phyloP scores from a whole-genome alignment of 2,797 vertebrate species.

The Adrianichthys oophorus region DNA sequence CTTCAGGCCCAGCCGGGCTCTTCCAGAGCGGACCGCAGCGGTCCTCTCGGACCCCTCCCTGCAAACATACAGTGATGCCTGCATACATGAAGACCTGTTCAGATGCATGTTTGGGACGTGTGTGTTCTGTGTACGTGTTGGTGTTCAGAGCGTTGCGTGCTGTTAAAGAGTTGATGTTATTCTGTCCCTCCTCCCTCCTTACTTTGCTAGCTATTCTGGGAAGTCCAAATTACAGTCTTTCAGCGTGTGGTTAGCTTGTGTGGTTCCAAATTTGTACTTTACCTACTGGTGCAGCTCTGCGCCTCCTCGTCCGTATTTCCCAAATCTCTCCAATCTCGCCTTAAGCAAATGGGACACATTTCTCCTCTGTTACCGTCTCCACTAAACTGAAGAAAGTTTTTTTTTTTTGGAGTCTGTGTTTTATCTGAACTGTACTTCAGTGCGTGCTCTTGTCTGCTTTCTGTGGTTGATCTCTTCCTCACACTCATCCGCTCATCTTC shows the following conservation, averaged over 20 bases:
- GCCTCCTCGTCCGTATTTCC: slow-evolving; percentile 51
- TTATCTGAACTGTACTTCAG: neutral
- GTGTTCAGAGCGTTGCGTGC: slow-evolving; percentile 76
- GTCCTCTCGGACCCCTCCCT: no score
- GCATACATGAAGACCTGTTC: slow-evolving; percentile 6
- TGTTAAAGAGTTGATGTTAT: slow-evolving; percentile 79
- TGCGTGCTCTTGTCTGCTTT: neutral
- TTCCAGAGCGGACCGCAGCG: no score
- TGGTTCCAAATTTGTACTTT: slow-evolving; percentile 81
- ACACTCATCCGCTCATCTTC: slow-evolving; percentile 16
- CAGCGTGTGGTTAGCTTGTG: slow-evolving; percentile 78
- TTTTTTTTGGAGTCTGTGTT: slow-evolving; percentile 2
- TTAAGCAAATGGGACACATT: slow-evolving; percentile 36
- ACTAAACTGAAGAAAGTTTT: slow-evolving; percentile 6
- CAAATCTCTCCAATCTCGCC: slow-evolving; percentile 26
- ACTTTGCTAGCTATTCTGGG: slow-evolving; percentile 83
- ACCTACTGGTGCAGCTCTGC: slow-evolving; percentile 68
- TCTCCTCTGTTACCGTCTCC: slow-evolving; percentile 14
- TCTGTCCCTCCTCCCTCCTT: slow-evolving; percentile 75
- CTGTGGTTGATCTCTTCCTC: slow-evolving; percentile 14
- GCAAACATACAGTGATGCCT: neutral
- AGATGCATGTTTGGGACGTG: slow-evolving; percentile 28
- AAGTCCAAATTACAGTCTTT: slow-evolving; percentile 85
- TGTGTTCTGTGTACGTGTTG: slow-evolving; percentile 55
- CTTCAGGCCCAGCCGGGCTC: no score